Conservation (phyloP, 2,113 vertebrate genomes). For the Mobula hypostoma region DNA sequence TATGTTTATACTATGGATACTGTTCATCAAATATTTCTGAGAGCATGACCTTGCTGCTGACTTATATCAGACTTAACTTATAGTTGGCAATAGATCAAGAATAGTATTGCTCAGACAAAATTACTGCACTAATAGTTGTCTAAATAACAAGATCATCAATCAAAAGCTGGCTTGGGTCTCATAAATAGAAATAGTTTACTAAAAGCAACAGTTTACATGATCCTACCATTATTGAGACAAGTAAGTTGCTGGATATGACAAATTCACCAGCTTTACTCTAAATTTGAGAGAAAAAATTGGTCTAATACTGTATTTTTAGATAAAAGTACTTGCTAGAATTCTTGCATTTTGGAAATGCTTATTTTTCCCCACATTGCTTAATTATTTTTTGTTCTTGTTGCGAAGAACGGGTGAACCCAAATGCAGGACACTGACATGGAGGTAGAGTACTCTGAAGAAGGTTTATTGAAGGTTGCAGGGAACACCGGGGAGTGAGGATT, state of each 20-base stretch:
- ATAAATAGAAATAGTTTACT: not conserved
- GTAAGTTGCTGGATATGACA: not conserved
- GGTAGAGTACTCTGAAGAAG: too few relatives aligned
- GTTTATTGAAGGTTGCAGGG: too few relatives aligned
- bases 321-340: not conserved
- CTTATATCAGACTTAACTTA: not conserved
- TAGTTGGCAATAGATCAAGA: not conserved
- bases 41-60: not conserved
- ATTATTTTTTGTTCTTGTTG: not conserved
- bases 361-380: not conserved
- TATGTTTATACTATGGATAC: not conserved
- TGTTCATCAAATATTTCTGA: not conserved
- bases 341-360: not conserved
- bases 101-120: not conserved
- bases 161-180: not conserved
- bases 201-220: not conserved
- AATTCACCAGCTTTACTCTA: not conserved
- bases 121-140: not conserved
- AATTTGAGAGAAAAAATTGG: not conserved
- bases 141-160: slow-evolving; percentile 9
- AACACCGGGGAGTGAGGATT: too few relatives aligned
- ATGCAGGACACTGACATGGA: too few relatives aligned
- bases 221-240: not conserved
- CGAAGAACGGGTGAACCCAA: too few relatives aligned
- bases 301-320: not conserved